A percentile compares a stretch with the other conserved stretches of the same genome.
Conservation (phyloP, 2,888 invertebrate genomes). For the Perithous albicinctus region DNA sequence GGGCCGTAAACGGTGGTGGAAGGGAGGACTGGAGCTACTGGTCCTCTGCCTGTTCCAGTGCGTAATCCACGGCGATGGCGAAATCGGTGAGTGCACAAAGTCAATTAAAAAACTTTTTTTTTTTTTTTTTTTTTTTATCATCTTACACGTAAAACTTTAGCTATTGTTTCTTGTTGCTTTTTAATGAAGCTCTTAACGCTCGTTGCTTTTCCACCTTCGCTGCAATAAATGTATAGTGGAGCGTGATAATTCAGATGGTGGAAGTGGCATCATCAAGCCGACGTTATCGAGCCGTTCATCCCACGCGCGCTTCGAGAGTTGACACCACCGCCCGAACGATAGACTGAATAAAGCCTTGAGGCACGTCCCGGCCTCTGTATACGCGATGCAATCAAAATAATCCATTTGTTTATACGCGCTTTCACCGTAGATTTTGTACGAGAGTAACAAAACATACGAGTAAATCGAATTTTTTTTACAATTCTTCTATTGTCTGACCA, state of each 20-base stretch:
- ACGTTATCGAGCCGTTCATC: slow-evolving; percentile 79
- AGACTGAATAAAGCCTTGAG: slow-evolving; percentile 38
- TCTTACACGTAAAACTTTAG: neutral
- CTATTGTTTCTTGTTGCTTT: slow-evolving; percentile 7
- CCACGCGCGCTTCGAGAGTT: slow-evolving; percentile 74
- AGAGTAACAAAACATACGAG: neutral
- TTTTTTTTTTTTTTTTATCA: too few species aligned
- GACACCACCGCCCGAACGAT: slow-evolving; percentile 72
- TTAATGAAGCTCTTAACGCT: neutral
- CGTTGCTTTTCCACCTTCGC: neutral
- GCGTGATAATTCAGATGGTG: slow-evolving; percentile 10
- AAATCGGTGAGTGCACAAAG: slow-evolving; percentile 87
- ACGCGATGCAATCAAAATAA: slow-evolving; percentile 2
- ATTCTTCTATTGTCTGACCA: slow-evolving; percentile 8
- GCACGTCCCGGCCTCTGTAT: slow-evolving; percentile 1
- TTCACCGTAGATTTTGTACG: neutral
- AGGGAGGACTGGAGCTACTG: slow-evolving; percentile 78
- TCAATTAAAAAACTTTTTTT: neutral
- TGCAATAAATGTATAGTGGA: neutral
- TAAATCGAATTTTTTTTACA: neutral
- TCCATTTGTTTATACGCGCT: neutral
- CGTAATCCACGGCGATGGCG: slow-evolving; percentile 87
- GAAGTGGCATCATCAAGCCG: slow-evolving; percentile 42
- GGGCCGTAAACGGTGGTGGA: slow-evolving; percentile 83
- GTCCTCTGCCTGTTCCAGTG: slow-evolving; percentile 78